A percentile compares a stretch with the other conserved stretches of the same genome.
These are phyloP conservation scores for Lamellibrachia satsuma DNA, from an alignment of 2,888 invertebrate genomes.

Conservation along the genomic window DNA sequence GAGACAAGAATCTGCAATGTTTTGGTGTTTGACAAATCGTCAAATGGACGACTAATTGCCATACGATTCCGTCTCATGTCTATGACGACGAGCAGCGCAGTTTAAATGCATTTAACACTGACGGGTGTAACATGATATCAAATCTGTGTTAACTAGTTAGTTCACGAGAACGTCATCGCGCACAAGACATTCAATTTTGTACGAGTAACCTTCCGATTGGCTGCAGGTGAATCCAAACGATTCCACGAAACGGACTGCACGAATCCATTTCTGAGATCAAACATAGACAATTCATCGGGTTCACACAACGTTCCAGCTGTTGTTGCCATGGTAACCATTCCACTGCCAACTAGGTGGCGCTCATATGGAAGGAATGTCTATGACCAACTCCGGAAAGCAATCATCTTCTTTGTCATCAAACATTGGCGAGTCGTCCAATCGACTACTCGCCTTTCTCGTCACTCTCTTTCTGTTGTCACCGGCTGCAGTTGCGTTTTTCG, in stretches of 20 bases:
- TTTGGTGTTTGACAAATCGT: neutral
- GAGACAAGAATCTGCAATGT: neutral
- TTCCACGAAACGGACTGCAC: neutral
- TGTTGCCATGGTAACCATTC: neutral
- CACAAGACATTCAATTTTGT: neutral
- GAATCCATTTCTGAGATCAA: neutral
- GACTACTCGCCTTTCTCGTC: neutral
- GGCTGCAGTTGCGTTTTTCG: neutral
- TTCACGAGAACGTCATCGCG: neutral
- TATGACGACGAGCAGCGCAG: neutral
- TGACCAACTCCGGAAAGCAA: neutral
- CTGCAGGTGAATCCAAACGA: neutral
- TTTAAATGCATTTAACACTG: neutral
- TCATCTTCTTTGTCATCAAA: constrained; percentile 19
- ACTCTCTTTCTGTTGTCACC: neutral
- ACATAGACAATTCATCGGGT: neutral
- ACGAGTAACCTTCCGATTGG: neutral
- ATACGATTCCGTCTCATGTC: neutral
- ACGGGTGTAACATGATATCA: neutral
- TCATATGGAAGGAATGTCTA: constrained; percentile 22
- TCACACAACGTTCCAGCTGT: neutral
- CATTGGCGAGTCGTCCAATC: neutral
- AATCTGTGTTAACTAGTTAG: neutral
- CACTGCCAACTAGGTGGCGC: neutral
- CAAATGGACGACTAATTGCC: neutral